Evolutionary conservation across 2,113 vertebrate species (phyloP), one percentile per base, ranked within the genome.

Genomic region (Sturnus vulgaris): DNA sequence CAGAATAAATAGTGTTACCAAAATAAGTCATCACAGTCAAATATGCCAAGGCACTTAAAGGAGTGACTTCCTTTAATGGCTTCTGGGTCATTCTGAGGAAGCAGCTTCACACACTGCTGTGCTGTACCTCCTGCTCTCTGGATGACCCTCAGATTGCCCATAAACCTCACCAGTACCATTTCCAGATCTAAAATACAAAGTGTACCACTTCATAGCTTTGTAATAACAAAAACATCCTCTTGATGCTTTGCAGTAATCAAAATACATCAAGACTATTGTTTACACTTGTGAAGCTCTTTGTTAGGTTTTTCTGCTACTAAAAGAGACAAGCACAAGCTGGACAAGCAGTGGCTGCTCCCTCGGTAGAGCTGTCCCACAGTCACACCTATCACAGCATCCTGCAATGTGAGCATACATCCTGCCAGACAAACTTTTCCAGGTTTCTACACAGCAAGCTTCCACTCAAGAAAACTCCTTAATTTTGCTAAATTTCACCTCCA

Each of bases 21-120:
- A 65, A 72, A 6, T 9, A 55, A 77, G 33, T 11, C 37, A 75
- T 1, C 0, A 1, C 12, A 46, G 47, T 33, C 40, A 35, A 50
- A 47, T 7, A 39, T 1, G 4, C 5, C 25, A 31, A 53, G 23
- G 46, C 20, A 57, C 15, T 28, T 79, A 4, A 57, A 75, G 24
- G n/a, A 75, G 9, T 5, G 20, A 59, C 25, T 39, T 65, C 66
- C 24, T 35, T 57, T 7, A 49, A 20, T 1, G 13, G 31, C 11
- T 39, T 44, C 59, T 18, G 27, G 27, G 27, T 52, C 50, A 27
- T 52, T 28, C 6, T 42, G 11, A 46, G 59, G 59, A 37, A 84
- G 40, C 40, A 55, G 44, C 52, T 31, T 44, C 3, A 14, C 46
- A 7, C 39, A 33, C 3, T 0, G 0, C 24, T 22, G 12, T 6